phyloP scores from a whole-genome alignment of 1,140 invertebrate species.

The Physella acuta region DNA sequence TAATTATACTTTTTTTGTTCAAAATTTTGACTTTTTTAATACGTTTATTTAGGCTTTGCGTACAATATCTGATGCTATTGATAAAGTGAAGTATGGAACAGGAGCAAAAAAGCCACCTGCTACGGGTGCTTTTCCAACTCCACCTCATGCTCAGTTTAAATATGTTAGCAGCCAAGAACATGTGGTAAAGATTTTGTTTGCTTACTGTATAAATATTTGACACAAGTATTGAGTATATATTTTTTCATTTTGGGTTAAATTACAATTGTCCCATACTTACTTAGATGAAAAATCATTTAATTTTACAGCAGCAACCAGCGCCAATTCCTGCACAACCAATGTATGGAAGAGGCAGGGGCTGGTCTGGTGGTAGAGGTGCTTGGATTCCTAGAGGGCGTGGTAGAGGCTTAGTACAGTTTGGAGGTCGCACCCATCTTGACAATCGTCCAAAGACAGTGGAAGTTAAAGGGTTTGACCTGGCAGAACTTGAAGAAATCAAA shows the following conservation, averaged over 20 bases:
- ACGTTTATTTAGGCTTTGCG: constrained; percentile 70
- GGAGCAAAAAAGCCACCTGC: background rate
- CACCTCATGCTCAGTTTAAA: constrained; percentile 9
- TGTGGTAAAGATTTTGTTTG: no score
- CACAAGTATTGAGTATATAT: no score
- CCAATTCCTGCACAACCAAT: background rate
- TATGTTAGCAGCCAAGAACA: constrained; percentile 15
- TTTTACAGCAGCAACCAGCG: constrained; percentile 19
- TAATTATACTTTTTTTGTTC: background rate
- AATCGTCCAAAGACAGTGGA: constrained; percentile 77
- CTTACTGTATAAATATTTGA: no score
- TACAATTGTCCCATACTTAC: no score
- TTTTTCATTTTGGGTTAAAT: no score
- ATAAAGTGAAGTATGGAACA: constrained; percentile 67
- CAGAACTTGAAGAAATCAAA: constrained; percentile 72
- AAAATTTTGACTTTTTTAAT: background rate
- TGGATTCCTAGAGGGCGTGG: constrained; percentile 30
- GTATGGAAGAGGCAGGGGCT: constrained; percentile 32
- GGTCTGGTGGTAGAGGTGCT: constrained; percentile 26
- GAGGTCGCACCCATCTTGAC: constrained; percentile 67
- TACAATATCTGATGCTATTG: constrained; percentile 74
- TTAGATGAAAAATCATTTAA: no score
- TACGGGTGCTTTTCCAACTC: background rate
- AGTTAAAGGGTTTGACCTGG: constrained; percentile 75
- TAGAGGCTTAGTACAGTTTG: constrained; percentile 27